Percentiles rank a stretch among this genome's conserved stretches.
Conservation (phyloP, 2,113 vertebrate species). For the Sterrhoptilus dennistouni region DNA sequence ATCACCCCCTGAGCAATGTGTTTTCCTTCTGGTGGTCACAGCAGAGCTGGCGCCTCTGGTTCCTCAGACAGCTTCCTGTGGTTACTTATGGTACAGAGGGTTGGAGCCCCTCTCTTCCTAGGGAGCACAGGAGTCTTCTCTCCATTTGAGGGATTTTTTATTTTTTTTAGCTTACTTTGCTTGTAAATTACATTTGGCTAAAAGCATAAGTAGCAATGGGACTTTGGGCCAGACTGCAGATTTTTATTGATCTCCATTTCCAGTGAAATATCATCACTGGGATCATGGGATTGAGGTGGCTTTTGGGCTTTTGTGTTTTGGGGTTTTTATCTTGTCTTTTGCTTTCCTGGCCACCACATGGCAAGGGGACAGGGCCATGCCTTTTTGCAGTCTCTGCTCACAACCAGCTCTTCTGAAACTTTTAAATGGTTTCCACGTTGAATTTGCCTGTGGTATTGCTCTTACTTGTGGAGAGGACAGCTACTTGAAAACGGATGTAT, state of each 20-base stretch:
- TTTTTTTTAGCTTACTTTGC: background rate
- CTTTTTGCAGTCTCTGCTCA: background rate
- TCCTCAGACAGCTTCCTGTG: background rate
- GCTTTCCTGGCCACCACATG: background rate
- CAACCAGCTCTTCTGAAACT: background rate
- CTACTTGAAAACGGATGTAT: background rate
- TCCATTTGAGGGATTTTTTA: background rate
- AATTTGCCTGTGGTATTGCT: background rate
- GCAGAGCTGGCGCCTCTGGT: background rate
- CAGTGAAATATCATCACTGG: background rate
- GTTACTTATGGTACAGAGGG: background rate
- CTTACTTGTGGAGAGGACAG: background rate
- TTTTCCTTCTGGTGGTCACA: background rate
- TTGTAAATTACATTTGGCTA: background rate
- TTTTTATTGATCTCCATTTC: background rate
- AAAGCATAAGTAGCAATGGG: background rate
- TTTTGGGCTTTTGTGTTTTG: background rate
- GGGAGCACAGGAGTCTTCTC: background rate
- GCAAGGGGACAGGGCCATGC: background rate
- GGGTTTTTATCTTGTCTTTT: background rate
- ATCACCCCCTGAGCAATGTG: background rate
- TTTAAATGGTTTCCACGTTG: background rate
- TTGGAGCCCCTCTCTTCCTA: background rate
- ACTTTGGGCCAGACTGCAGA: background rate
- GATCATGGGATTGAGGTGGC: background rate